Conservation (phyloP, 2,797 vertebrate species). For the Chiroxiphia lanceolata region DNA sequence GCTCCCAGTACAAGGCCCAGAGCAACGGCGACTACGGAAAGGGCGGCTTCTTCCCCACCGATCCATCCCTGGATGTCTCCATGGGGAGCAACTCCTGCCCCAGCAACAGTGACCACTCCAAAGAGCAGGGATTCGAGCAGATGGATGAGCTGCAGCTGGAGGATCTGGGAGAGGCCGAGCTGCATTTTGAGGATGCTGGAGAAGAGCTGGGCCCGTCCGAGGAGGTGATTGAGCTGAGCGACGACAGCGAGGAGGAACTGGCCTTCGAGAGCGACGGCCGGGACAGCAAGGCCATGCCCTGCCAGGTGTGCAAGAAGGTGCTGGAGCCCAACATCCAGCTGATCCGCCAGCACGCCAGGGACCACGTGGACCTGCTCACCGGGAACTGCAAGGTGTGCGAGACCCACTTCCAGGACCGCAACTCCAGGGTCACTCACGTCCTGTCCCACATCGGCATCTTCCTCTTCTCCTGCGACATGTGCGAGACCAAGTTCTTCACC, state of each 20-base stretch:
- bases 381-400: slow-evolving; percentile 91
- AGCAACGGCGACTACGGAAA: slow-evolving; percentile 81
- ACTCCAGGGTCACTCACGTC: slow-evolving; percentile 82
- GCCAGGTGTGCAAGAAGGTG: slow-evolving; percentile 86
- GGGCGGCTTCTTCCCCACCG: slow-evolving; percentile 64
- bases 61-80: slow-evolving; percentile 69
- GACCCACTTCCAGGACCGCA: slow-evolving; percentile 84
- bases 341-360: slow-evolving; percentile 86
- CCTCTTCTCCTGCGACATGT: slow-evolving; percentile 95
- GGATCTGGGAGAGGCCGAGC: slow-evolving; percentile 80
- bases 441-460: slow-evolving; percentile 91
- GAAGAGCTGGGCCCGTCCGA: slow-evolving; percentile 79
- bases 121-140: slow-evolving; percentile 73
- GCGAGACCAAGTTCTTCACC: slow-evolving; percentile 90
- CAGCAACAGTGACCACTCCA: slow-evolving; percentile 75
- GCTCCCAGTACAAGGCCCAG: slow-evolving; percentile 84
- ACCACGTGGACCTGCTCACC: slow-evolving; percentile 85
- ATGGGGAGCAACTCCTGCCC: slow-evolving; percentile 75
- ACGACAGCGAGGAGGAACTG: slow-evolving; percentile 82
- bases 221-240: slow-evolving; percentile 89
- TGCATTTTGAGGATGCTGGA: slow-evolving; percentile 87
- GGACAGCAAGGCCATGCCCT: slow-evolving; percentile 80
- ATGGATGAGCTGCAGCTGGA: slow-evolving; percentile 80
- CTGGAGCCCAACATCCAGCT: slow-evolving; percentile 85
- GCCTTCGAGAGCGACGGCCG: slow-evolving; percentile 69